Evolutionary conservation across 2,113 vertebrate species (phyloP), one percentile per base, ranked within the genome.

Genomic region (Nansenia antarctica): DNA sequence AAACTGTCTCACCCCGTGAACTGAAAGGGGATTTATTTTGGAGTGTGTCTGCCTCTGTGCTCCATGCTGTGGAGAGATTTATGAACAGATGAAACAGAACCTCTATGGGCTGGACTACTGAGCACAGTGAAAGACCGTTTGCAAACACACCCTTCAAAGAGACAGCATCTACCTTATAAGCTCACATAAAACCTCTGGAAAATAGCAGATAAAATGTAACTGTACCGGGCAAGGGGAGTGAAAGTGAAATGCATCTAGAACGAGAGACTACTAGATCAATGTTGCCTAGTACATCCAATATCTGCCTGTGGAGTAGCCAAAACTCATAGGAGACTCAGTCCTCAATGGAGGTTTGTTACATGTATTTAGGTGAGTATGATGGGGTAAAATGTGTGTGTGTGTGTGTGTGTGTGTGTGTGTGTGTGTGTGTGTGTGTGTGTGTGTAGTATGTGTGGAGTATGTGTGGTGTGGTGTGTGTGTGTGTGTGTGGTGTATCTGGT

Each of bases 51-150:
- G 47, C 15, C 15, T n/a, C n/a, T 52, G 8, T 52, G n/a, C 15
- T 39, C 69, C 59, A 67, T 66, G 76, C 74, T 72, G 82, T 70
- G 27, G 63, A 84, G 70, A 78, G 70, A 79, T 81, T 62, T 27
- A 20, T 2, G 12, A 69, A 15, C 60, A 63, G 75, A 80, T 74
- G 66, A 80, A 78, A 83, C 37, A 61, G 67, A 71, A 63, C 70
- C 76, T 67, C 65, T 65, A 82, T n/a, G n/a, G n/a, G n/a, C n/a
- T 80, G 39, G 73, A 83, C 78, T 74, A 18, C 22, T 20, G 47
- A 72, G 65, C 15, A 64, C 66, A 61, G 31, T 63, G 62, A 37
- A 26, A 39, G 52, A 77, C 79, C 52, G 26, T 69, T 3, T 11
- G 77, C 1, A 15, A 57, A 31, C 29, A 14, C 55, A 29, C 14